Conservation (phyloP, 2,888 invertebrate species). For the Epistrophe grossulariae region DNA sequence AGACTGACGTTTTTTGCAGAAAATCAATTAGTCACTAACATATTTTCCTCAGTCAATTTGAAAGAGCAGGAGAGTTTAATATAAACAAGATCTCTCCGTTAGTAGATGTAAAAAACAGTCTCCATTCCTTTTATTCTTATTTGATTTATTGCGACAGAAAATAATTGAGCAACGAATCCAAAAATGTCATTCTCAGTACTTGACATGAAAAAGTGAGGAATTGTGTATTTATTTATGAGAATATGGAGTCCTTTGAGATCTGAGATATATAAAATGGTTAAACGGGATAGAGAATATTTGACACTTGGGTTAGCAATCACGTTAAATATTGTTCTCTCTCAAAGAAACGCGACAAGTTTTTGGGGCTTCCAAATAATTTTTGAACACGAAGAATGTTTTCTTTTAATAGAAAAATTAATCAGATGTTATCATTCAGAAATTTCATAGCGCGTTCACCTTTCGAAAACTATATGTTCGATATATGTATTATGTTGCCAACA, state of each 20-base stretch:
- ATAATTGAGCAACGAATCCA: no score
- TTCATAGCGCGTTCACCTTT: constrained; percentile 36
- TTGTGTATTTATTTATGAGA: no score
- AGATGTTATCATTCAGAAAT: constrained; percentile 18
- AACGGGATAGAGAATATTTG: neutral
- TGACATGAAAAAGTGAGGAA: no score
- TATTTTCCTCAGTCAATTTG: no score
- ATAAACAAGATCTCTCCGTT: no score
- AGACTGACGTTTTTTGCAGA: neutral
- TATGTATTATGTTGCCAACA: constrained; percentile 15
- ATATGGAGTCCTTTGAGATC: no score
- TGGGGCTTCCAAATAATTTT: neutral
- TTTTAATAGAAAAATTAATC: constrained; percentile 68
- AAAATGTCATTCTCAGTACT: no score
- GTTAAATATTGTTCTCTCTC: neutral
- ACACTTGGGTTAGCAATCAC: neutral
- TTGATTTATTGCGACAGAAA: no score
- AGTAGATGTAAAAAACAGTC: no score
- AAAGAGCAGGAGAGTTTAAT: no score
- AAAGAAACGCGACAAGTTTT: neutral
- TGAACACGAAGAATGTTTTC: neutral
- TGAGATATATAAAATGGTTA: no score
- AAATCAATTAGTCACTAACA: neutral
- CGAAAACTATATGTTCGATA: neutral
- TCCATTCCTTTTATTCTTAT: no score